Conservation (phyloP, 1,140 invertebrate species). For the Euura saliciscinereae region DNA sequence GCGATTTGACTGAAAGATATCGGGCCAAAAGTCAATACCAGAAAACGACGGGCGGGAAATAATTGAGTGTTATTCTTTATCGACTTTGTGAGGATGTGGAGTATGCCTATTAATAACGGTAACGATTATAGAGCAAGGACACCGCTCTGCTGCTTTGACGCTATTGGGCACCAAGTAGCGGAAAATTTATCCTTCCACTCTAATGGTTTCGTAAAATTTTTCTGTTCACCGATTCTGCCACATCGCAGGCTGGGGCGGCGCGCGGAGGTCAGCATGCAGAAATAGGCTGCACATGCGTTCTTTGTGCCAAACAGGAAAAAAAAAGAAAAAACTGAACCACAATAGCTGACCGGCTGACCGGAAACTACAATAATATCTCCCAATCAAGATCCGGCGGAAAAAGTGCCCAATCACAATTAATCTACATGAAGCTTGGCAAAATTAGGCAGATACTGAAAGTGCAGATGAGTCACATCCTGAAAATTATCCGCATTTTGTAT, state of each 20-base stretch:
- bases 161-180: slow-evolving; percentile 46
- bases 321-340: too few species aligned
- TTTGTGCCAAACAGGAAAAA: not conserved
- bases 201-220: slow-evolving; percentile 38
- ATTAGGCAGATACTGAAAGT: too few species aligned
- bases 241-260: slow-evolving; percentile 39
- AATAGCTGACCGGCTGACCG: not conserved
- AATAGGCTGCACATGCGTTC: not conserved
- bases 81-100: too few species aligned
- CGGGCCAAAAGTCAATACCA: not conserved
- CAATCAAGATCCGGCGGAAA: too few species aligned
- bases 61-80: not conserved
- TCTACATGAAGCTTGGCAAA: too few species aligned
- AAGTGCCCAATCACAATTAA: too few species aligned
- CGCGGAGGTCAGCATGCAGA: not conserved
- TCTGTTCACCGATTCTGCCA: slow-evolving; percentile 42
- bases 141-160: slow-evolving; percentile 39
- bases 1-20: not conserved
- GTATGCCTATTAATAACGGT: slow-evolving; percentile 42
- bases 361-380: not conserved
- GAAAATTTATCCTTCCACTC: slow-evolving; percentile 49
- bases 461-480: too few species aligned
- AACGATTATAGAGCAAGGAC: slow-evolving; percentile 45
- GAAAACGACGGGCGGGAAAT: not conserved
- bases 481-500: too few species aligned